Percentiles rank a stretch among this genome's conserved stretches.
These are phyloP conservation scores for Pristionchus entomophagus DNA, from an alignment of 2,888 invertebrate species.

Conservation along the genomic window DNA sequence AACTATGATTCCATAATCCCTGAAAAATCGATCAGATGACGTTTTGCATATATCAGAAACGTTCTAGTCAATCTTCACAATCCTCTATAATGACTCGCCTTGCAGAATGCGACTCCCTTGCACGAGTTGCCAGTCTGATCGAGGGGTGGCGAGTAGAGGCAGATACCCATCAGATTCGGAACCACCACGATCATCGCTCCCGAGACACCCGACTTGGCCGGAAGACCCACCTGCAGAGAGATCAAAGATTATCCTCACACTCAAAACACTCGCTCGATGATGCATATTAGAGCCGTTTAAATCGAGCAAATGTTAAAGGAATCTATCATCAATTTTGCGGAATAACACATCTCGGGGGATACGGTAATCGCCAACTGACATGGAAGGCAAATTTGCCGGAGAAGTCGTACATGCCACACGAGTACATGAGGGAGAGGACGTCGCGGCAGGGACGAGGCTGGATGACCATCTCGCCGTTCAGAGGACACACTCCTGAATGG, in stretches of 20 bases:
- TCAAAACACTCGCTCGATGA: no score
- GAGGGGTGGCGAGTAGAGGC: slow-evolving; percentile 82
- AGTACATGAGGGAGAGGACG: slow-evolving; percentile 96
- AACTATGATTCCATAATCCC: no score
- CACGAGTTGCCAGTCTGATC: slow-evolving; percentile 91
- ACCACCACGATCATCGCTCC: slow-evolving; percentile 90
- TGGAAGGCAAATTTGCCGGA: slow-evolving; percentile 85
- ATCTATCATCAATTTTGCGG: no score
- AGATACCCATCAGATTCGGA: slow-evolving; percentile 71
- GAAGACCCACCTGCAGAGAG: slow-evolving; percentile 79
- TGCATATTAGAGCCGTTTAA: no score
- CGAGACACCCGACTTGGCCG: slow-evolving; percentile 82
- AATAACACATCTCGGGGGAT: no score
- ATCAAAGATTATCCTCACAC: no score
- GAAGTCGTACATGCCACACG: slow-evolving; percentile 83
- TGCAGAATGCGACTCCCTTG: slow-evolving; percentile 92
- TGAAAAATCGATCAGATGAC: no score
- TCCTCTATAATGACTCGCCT: slow-evolving; percentile 75
- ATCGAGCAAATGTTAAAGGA: no score
- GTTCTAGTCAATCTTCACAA: no score
- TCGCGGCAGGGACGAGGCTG: slow-evolving; percentile 88
- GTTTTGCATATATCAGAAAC: no score
- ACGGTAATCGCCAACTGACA: slow-evolving; percentile 77
- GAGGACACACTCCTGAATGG: slow-evolving; percentile 70
- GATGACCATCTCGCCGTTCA: slow-evolving; percentile 71